Base-by-base conservation (phyloP, 2,888 invertebrate species). In the Nomada fabriciana region DNA sequence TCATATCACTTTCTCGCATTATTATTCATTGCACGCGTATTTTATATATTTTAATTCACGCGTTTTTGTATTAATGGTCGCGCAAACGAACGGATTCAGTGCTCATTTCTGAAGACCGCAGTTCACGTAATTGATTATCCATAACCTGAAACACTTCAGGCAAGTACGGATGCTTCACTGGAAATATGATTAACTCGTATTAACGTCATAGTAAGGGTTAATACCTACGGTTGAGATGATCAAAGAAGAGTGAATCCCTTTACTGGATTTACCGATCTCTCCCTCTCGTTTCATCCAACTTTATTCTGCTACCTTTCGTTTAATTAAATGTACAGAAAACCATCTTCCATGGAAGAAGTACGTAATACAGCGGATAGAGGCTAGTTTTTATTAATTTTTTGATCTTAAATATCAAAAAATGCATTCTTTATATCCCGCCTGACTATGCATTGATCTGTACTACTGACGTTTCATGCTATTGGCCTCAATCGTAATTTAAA, bases 111-210 rank as follows among this genome's bases (percentile, higher is more conserved):
- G 79, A 72, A 72, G 72, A 79, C 79, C 55, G 50, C 67, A 55
- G 18, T 15, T 47, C 50, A 68, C 67, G 43, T 80, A 79, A 80
- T 80, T 80, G 80, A 80, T 80, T 72, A 63, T 50, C 72, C 80
- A 59, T 80, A 80, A 80, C 80, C 72, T 68, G 72, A 72, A 68
- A 63, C 53, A 64, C 18, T 53, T 42, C 20, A 15, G 43, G 36
- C 29, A 47, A 68, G 52, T 42, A 25, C 63, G 80, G 60, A 52
- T 72, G 29, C 29, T 79, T 72, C 72, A 68, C 50, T 43, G 63
- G 80, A 61, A 79, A 61, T 80, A 43, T 72, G 72, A 80, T 80
- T 80, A 79, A 80, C 72, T 79, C 80, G 61, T 79, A 80, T 80
- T 80, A 80, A 80, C 80, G 80, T 63, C 57, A 52, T 72, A 72